Evolutionary conservation across 2,888 invertebrate genomes (phyloP), one percentile per base, ranked within the genome.

Genomic region (Linnaemya vulpina): DNA sequence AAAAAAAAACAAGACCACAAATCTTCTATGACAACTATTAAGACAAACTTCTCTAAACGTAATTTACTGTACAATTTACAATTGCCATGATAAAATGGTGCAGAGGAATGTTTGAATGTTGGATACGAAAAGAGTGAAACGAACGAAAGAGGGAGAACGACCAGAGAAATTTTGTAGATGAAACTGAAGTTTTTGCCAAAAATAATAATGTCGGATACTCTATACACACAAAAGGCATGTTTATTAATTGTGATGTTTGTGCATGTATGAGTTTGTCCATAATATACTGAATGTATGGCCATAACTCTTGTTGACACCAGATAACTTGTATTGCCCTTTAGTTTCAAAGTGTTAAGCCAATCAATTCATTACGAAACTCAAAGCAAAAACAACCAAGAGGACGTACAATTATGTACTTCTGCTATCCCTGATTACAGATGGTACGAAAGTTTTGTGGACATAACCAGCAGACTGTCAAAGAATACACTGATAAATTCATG

Each of bases 281-380:
- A 46, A 71, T 15, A 49, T 25, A 70, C 53, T 63, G 40, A n/a
- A 82, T 75, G 79, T 82, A 82, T 82, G 75, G 65, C 78, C 75
- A 87, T 88, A 87, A 87, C 84, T 88, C 88, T 87, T 87, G 86
- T 86, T 87, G 87, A 82, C 87, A 86, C 85, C 86, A 83, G 81
- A 86, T 87, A 86, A 87, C 85, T 86, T 86, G 86, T 84, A 85
- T 85, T 84, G 86, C 77, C 86, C 86, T 83, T 84, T 83, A 68
- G 80, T 49, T 68, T 77, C 84, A 81, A 77, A 83, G 87, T 84
- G 86, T 84, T 84, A 77, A 78, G 86, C 86, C 85, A 86, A 87
- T 87, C 85, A 86, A 87, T 86, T 86, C 87, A 87, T 84, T 86
- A 88, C 77, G 74, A 77, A 74, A 75, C 65, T 79, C 75, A 74